phyloP scores from a whole-genome alignment of 2,888 invertebrate species.

The Xestia ashworthii region DNA sequence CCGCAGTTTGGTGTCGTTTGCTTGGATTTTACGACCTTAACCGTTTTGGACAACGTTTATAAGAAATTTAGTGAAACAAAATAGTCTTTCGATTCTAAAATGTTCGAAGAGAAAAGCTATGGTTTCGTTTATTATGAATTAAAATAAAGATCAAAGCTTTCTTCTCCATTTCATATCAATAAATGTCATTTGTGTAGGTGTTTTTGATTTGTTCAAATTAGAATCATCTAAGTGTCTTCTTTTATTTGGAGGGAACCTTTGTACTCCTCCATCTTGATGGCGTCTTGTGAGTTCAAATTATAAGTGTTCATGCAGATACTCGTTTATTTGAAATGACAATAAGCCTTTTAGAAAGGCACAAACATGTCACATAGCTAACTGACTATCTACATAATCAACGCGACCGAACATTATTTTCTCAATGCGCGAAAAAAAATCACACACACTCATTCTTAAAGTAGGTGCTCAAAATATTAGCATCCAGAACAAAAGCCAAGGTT shows the following conservation, averaged over 20 bases:
- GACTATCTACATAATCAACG: not conserved
- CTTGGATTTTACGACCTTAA: slow-evolving; percentile 72
- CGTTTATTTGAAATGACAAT: not conserved
- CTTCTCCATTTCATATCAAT: slow-evolving; percentile 1
- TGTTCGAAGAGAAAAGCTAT: slow-evolving; percentile 8
- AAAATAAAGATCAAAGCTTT: slow-evolving; percentile 2
- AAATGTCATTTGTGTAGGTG: slow-evolving; percentile 1
- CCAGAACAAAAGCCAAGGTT: slow-evolving; percentile 63
- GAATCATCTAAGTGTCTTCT: not conserved
- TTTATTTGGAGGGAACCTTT: not conserved
- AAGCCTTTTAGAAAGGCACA: not conserved
- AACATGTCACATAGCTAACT: not conserved
- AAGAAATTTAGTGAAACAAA: slow-evolving; percentile 58
- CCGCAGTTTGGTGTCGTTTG: slow-evolving; percentile 73
- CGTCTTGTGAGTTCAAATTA: not conserved
- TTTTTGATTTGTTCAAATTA: not conserved
- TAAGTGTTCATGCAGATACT: not conserved
- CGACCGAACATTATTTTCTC: not conserved
- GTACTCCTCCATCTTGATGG: not conserved
- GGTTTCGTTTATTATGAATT: slow-evolving; percentile 8
- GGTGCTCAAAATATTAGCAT: slow-evolving; percentile 29
- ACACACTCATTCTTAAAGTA: slow-evolving; percentile 1
- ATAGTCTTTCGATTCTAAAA: slow-evolving; percentile 36
- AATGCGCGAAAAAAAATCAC: slow-evolving; percentile 2
- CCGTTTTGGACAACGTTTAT: slow-evolving; percentile 65